Base-by-base conservation (phyloP, 2,113 vertebrate species). In the Xyliphius kryptos region DNA sequence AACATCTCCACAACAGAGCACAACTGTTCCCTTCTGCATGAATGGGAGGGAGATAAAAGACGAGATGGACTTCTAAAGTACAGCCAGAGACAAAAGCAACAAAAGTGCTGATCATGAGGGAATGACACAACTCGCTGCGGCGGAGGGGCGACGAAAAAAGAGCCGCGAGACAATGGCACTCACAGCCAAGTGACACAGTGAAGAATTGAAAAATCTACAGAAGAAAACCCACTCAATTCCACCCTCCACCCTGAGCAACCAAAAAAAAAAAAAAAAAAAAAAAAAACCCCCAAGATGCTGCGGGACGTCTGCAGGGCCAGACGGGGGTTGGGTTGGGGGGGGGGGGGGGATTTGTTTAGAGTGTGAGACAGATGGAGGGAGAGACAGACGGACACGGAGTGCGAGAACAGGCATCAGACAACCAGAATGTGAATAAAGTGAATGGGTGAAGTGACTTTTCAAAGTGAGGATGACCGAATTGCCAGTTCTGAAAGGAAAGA, bases 11-110 rank as follows among this genome's bases (percentile, higher is more conserved):
- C 92, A 92, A 95, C 94, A 95, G 91, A 89, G 90, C 94, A 92
- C 93, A 94, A 97, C 92, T 95, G 93, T 92, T 96, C 95, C 90
- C 94, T 93, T 92, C 90, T 90, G 92, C 92, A 91, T 97, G 94
- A 97, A 97, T 96, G 92, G 92, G 90, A 90, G 89, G 85, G 86
- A 91, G 90, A 96, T 97, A 91, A 97, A 97, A 97, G 94, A 86
- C 87, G 90, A 92, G 93, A 97, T 92, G 91, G 92, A 94, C 93
- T 95, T 95, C 93, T 93, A 92, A 97, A 93, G 92, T 96, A 88
- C 83, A 83, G 90, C 87, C 87, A 91, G 91, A 95, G 91, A 97
- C 94, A 98, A 97, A 97, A 91, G 89, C 90, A 93, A 94, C 96
- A 96, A 95, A 97, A 95, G 94, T 95, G 88, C 92, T 93, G 92